Conservation (phyloP, 2,113 vertebrate species). For the Pleuronectes platessa region DNA sequence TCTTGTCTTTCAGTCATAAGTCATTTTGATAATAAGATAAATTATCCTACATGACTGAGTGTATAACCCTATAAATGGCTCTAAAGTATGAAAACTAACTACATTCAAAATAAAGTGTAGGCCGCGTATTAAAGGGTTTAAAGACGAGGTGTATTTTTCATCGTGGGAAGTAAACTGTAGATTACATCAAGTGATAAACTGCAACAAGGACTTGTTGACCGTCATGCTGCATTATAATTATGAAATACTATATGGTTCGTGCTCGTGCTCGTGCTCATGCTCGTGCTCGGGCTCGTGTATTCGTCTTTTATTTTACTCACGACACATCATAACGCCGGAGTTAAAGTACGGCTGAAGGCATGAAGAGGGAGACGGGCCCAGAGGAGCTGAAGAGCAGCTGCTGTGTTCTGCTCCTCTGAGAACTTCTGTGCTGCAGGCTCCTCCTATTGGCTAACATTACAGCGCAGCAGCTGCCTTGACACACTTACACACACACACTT, state of each 20-base stretch:
- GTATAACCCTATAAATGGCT: no score
- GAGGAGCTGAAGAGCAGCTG: slow-evolving; percentile 72
- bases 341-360: slow-evolving; percentile 41
- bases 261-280: background rate
- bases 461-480: slow-evolving; percentile 56
- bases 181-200: slow-evolving; percentile 3
- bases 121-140: no score
- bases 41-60: no score
- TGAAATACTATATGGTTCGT: slow-evolving; percentile 1
- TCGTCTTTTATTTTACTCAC: no score
- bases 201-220: background rate
- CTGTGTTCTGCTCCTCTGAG: slow-evolving; percentile 64
- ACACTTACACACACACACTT: slow-evolving; percentile 35
- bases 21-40: no score
- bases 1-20: no score
- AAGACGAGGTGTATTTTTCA: no score
- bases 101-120: no score
- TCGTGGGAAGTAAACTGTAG: background rate
- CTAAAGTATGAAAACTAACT: no score
- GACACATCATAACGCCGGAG: background rate
- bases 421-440: slow-evolving; percentile 61
- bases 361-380: slow-evolving; percentile 42
- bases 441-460: slow-evolving; percentile 63
- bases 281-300: background rate
- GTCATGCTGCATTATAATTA: background rate